A percentile compares a stretch with the other conserved stretches of the same genome.
These are phyloP conservation scores for Hiodon alosoides DNA, from an alignment of 2,113 vertebrate species.

Conservation along the genomic window DNA sequence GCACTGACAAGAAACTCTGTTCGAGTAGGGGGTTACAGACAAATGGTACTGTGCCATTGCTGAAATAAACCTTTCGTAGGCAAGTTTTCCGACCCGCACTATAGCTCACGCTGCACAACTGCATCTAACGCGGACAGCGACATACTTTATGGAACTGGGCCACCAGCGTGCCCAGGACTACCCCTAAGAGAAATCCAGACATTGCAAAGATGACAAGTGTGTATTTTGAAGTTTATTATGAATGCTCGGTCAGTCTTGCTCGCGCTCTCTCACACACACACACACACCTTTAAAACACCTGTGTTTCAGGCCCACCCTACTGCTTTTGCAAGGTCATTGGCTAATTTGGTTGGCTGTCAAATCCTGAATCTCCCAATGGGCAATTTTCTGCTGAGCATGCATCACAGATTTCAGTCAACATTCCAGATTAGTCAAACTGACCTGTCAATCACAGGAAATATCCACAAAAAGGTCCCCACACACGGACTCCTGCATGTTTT, in stretches of 20 bases:
- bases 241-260: background rate
- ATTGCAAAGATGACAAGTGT: constrained; percentile 3
- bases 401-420: background rate
- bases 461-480: background rate
- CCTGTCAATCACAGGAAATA: background rate
- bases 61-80: background rate
- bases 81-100: background rate
- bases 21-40: too few species aligned
- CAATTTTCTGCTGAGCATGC: background rate
- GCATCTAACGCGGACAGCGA: background rate
- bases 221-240: constrained; percentile 15
- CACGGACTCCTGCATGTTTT: background rate
- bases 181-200: constrained; percentile 6
- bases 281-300: constrained; percentile 8
- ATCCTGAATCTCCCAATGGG: background rate
- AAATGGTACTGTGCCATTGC: background rate
- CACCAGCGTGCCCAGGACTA: background rate
- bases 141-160: background rate
- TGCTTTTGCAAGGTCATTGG: background rate
- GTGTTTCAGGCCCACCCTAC: background rate
- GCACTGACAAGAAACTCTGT: too few species aligned
- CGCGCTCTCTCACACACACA: background rate
- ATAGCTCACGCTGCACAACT: background rate
- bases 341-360: background rate
- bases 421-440: background rate